Percentiles rank a stretch among this genome's conserved stretches.
phyloP scores from a whole-genome alignment of 2,113 vertebrate genomes.

The Psettodes erumei region DNA sequence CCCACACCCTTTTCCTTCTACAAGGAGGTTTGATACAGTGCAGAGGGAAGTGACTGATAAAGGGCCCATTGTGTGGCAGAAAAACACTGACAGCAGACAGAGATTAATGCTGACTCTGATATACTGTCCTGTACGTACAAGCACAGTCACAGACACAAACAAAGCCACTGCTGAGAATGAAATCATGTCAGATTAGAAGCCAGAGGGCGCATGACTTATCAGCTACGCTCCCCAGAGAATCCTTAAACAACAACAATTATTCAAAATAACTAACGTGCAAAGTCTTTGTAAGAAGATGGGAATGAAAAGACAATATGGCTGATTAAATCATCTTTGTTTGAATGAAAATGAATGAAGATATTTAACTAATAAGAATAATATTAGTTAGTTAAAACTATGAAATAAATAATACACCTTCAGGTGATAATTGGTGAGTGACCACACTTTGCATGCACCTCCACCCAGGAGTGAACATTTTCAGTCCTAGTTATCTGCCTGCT shows the following conservation, averaged over 20 bases:
- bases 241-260: not conserved
- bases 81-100: constrained; percentile 25
- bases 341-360: too few species aligned
- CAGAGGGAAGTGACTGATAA: constrained; percentile 61
- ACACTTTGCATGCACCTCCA: not conserved
- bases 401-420: too few species aligned
- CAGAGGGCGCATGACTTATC: not conserved
- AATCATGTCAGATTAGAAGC: not conserved
- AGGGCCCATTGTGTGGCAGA: constrained; percentile 53
- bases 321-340: not conserved
- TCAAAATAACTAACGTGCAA: too few species aligned
- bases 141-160: constrained; percentile 28
- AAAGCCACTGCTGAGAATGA: not conserved
- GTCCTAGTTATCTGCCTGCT: not conserved
- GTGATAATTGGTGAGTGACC: not conserved
- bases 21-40: constrained; percentile 37
- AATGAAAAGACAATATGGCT: not conserved
- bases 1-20: constrained; percentile 32
- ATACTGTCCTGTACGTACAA: too few species aligned
- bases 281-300: not conserved
- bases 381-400: too few species aligned
- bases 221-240: not conserved
- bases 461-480: not conserved
- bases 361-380: not conserved
- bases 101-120: constrained; percentile 33